Conservation (phyloP, 2,888 invertebrate genomes). For the Brachypalpus laphriformis region DNA sequence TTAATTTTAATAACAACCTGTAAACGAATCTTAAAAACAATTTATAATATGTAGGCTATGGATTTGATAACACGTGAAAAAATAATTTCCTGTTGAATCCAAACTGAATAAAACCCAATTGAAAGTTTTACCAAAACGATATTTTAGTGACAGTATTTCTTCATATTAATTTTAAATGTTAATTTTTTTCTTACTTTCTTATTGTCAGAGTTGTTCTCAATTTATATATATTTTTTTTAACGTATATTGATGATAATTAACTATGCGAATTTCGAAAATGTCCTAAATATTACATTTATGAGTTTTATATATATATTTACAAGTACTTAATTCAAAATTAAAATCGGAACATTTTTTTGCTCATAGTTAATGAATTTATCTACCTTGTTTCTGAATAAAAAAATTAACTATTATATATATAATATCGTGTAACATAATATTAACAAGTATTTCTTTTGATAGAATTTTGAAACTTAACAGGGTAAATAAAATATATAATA, state of each 20-base stretch:
- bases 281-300: slow-evolving; percentile 3
- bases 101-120: background rate
- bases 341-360: slow-evolving; percentile 6
- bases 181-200: slow-evolving; percentile 26
- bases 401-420: slow-evolving; percentile 4
- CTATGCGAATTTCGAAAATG: slow-evolving; percentile 52
- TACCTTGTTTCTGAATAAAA: background rate
- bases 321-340: background rate
- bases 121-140: background rate
- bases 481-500: slow-evolving; percentile 25
- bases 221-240: slow-evolving; percentile 12
- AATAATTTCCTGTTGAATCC: too few species aligned
- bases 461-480: slow-evolving; percentile 41
- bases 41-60: too few species aligned
- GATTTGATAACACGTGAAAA: too few species aligned
- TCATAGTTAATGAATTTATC: background rate
- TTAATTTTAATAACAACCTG: too few species aligned
- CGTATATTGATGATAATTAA: slow-evolving; percentile 27
- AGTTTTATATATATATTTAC: slow-evolving; percentile 34
- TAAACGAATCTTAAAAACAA: too few species aligned
- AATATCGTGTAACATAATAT: slow-evolving; percentile 12
- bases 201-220: slow-evolving; percentile 50
- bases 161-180: slow-evolving; percentile 1
- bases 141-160: background rate
- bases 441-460: slow-evolving; percentile 19